Evolutionary conservation across 2,113 vertebrate genomes (phyloP).

Genomic region (Phasianus colchicus): DNA sequence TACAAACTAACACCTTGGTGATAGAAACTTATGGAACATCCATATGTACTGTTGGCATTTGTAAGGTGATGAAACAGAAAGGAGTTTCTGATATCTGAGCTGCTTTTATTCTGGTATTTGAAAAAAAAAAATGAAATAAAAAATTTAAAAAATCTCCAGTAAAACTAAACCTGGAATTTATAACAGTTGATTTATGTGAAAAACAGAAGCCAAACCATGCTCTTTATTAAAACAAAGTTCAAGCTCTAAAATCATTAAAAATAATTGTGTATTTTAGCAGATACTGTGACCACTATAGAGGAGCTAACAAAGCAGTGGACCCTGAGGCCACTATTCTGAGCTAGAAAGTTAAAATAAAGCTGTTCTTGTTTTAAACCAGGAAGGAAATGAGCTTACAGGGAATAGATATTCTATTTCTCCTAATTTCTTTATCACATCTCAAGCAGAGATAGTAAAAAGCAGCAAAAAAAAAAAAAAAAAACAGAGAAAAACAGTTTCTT

Average conservation of each 20-base stretch:
- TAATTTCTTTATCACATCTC: not conserved
- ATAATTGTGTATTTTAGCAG: not conserved
- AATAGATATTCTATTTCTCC: not conserved
- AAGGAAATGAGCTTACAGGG: not conserved
- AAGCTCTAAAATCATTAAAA: not conserved
- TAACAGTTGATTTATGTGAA: constrained; percentile 56
- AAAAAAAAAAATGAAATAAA: constrained; percentile 48
- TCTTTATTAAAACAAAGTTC: constrained; percentile 22
- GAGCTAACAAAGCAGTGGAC: not conserved
- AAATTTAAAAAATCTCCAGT: constrained; percentile 6
- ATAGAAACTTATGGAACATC: constrained; percentile 60
- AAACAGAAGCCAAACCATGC: constrained; percentile 28
- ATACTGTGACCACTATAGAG: not conserved
- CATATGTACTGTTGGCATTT: constrained; percentile 56
- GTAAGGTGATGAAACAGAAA: constrained; percentile 60
- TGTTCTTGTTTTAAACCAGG: not conserved
- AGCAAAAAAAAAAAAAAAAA: not conserved
- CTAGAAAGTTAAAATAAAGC: not conserved
- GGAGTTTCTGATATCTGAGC: constrained; percentile 42
- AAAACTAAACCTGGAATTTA: constrained; percentile 56
- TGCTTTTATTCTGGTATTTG: constrained; percentile 42
- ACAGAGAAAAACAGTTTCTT: not conserved
- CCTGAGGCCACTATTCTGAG: not conserved
- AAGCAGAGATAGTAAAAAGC: not conserved
- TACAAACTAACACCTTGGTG: constrained; percentile 36